Conservation (phyloP, 2,888 invertebrate genomes). For the Dryobota labecula region DNA sequence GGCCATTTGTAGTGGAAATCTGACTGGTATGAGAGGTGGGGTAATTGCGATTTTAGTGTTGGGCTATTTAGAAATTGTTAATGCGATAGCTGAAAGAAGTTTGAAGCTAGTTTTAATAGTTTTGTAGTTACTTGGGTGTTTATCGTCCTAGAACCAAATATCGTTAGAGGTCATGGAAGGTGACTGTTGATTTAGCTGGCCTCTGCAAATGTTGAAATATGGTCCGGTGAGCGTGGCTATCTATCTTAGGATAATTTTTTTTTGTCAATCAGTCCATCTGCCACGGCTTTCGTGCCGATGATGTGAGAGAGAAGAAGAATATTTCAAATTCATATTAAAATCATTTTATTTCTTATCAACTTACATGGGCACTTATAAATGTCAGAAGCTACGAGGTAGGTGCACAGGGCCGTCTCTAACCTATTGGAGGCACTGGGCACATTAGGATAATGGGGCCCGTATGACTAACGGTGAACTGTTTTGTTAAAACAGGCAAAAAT, state of each 20-base stretch:
- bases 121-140: not conserved
- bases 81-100: not conserved
- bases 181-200: not conserved
- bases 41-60: constrained; percentile 33
- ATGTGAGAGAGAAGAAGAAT: not conserved
- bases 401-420: too few relatives aligned
- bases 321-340: too few relatives aligned
- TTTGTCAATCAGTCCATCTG: not conserved
- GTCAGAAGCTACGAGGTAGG: not conserved
- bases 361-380: not conserved
- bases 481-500: too few relatives aligned
- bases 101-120: not conserved
- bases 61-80: constrained; percentile 29
- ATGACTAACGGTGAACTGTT: too few relatives aligned
- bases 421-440: too few relatives aligned
- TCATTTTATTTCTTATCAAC: not conserved
- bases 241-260: not conserved
- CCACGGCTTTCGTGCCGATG: not conserved
- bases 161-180: too few relatives aligned
- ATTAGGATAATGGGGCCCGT: too few relatives aligned
- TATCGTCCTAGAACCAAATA: not conserved
- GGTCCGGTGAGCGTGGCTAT: too few relatives aligned
- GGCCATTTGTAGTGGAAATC: constrained; percentile 41
- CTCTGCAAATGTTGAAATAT: not conserved
- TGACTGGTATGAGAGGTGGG: constrained; percentile 10